Base-by-base conservation (phyloP, 2,797 vertebrate genomes). In the Manis crassicaudata region DNA sequence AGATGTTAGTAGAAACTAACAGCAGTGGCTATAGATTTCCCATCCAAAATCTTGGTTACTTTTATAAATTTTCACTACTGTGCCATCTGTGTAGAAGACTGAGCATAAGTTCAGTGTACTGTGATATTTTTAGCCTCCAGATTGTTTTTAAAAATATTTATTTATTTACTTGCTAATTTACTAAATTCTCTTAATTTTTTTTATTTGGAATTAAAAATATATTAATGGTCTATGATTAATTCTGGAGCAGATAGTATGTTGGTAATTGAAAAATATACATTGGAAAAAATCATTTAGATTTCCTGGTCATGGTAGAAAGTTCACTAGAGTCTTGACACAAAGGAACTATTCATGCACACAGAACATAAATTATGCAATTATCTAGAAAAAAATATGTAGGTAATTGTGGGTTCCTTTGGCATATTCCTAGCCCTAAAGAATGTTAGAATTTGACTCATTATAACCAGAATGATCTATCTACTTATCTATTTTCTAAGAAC, bases 131-230 rank as follows among this genome's bases (percentile, higher is more conserved):
- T 77, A 94, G 35, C 17, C 13, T 67, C 25, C 63, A 82, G 43
- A 54, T 63, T 96, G 27, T 88, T 95, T 85, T 81, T 10, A 17
- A 67, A 81, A 77, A 95, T 88, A 83, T 94, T 90, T 94, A 93
- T 86, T 80, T 50, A 93, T 95, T 96, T 97, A 73, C 54, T 95
- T 91, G 77, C 82, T 72, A 70, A 54, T 85, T 92, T 88, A 90
- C 21, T 81, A 83, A 94, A 80, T 65, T 97, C 10, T 87, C 46
- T 76, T 50, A 83, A 32, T 90, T 88, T 87, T 93, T 73, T 43
- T 56, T 79, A 29, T 58, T 80, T 80, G 6, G 43, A 94, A 82
- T 92, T 76, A 82, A 89, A 67, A 76, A 83, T 46, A 85, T 83
- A 85, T 75, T 92, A 87, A 88, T 90, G 80, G 87, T 90, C 23